These are phyloP conservation scores for Eleutherodactylus coqui DNA, from an alignment of 2,797 vertebrate species.

Conservation along the genomic window DNA sequence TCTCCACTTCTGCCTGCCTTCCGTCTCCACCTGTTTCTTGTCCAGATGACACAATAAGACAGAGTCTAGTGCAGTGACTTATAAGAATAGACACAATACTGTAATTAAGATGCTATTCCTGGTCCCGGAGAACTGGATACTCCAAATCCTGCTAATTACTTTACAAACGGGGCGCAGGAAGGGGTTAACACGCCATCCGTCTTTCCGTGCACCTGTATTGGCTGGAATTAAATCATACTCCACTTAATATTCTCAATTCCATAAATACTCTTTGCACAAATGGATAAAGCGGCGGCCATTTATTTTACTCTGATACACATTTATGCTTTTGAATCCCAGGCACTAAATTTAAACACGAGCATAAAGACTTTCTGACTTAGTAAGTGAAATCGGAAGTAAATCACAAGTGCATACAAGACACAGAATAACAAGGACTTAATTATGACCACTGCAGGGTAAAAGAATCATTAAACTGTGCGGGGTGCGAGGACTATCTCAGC, in stretches of 20 bases:
- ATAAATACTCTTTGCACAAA: slow-evolving; percentile 60
- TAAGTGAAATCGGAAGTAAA: slow-evolving; percentile 62
- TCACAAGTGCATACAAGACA: slow-evolving; percentile 58
- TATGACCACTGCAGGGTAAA: slow-evolving; percentile 60
- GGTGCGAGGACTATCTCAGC: slow-evolving; percentile 46
- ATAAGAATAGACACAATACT: not conserved
- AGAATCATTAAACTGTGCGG: slow-evolving; percentile 54
- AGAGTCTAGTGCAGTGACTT: not conserved
- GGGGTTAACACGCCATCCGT: slow-evolving; percentile 23
- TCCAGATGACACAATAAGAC: not conserved
- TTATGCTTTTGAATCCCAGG: slow-evolving; percentile 60
- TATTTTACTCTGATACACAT: slow-evolving; percentile 62
- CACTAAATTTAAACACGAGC: slow-evolving; percentile 59
- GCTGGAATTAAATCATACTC: slow-evolving; percentile 50
- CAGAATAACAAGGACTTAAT: slow-evolving; percentile 64
- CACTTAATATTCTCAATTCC: slow-evolving; percentile 61
- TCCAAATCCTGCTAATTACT: slow-evolving; percentile 9
- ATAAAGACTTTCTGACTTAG: slow-evolving; percentile 63
- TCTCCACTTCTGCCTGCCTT: not conserved
- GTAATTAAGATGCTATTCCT: not conserved
- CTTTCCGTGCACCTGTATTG: slow-evolving; percentile 28
- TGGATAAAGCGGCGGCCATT: slow-evolving; percentile 60
- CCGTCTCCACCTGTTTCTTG: not conserved
- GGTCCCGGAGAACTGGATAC: not conserved
- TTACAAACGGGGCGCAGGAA: not conserved